Conservation (phyloP, 1,140 invertebrate genomes). For the Drosophila repletoides region DNA sequence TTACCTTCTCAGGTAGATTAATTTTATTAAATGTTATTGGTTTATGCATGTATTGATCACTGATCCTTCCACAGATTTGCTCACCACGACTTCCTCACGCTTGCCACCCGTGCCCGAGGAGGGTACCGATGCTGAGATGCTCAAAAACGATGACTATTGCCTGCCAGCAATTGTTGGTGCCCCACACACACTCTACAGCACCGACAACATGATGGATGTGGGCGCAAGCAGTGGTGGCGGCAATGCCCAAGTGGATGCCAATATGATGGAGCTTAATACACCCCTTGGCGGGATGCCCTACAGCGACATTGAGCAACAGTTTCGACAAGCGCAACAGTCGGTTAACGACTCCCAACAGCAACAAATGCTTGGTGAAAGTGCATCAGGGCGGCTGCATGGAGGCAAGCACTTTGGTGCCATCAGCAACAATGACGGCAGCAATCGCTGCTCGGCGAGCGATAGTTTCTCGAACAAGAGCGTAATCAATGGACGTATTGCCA, state of each 20-base stretch:
- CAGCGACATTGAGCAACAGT: constrained; percentile 65
- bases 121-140: constrained; percentile 76
- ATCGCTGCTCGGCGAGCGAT: constrained; percentile 34
- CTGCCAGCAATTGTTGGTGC: constrained; percentile 68
- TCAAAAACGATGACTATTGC: constrained; percentile 76
- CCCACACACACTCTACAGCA: constrained; percentile 66
- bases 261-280: constrained; percentile 78
- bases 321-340: constrained; percentile 48
- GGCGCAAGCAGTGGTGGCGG: constrained; percentile 11
- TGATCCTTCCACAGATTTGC: constrained; percentile 63
- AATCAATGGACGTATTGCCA: constrained; percentile 78
- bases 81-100: constrained; percentile 67
- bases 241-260: constrained; percentile 57
- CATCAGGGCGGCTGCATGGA: constrained; percentile 30
- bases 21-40: background rate
- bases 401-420: constrained; percentile 56
- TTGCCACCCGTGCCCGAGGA: constrained; percentile 85
- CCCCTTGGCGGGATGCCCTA: constrained; percentile 61
- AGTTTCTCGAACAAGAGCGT: constrained; percentile 65
- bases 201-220: constrained; percentile 72
- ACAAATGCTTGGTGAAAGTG: constrained; percentile 23
- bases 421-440: constrained; percentile 17
- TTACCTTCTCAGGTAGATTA: constrained; percentile 88
- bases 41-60: too few relatives aligned
- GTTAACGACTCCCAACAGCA: constrained; percentile 40